Base-by-base conservation (phyloP, 1,140 invertebrate genomes). In the Danaus melanippus region DNA sequence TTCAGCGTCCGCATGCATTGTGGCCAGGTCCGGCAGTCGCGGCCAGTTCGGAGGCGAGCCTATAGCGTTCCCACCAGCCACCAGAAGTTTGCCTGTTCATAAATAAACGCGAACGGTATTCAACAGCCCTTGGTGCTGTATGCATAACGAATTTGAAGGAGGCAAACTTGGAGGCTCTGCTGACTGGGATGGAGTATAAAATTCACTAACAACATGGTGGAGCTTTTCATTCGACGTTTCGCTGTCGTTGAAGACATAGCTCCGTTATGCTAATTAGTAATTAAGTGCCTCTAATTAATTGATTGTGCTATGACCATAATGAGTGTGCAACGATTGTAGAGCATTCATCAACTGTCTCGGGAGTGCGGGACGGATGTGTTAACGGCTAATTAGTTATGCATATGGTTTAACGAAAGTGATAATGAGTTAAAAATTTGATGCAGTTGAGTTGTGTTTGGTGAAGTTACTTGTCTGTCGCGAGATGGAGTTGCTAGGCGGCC, bases 71-170 rank as follows among this genome's bases (percentile, higher is more conserved):
- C 80, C 82, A 85, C 87, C 88, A 79, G 74, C 88, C 88, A 85
- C 87, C 87, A 89, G 84, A 87, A 89, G 89, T 84, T 84, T 87
- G 84, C 80, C 81, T 84, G 84, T 87, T 87, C 89, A 89, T 88
- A 88, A 88, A 88, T 88, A 88, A 88, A 86, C 86, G 86, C 79
- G 85, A 86, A 83, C 87, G 77, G 82, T 88, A 88, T 88, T 87
- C 87, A 88, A 87, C 85, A 87, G 85, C 85, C 87, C 87, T 87
- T 85, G 83, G 87, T 87, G 87, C 87, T 88, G 87, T 88, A 88
- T 88, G 87, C 87, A 88, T 88, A 88, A 88, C 87, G 85, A 88
- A 88, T 87, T 84, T 87, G 86, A 86, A 86, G 79, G 85, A 86
- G 82, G 82, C 84, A 84, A 84, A 85, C 81, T 86, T 86, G 84